Evolutionary conservation across 2,888 invertebrate genomes (phyloP).

Genomic region (Trichogramma evanescens): DNA sequence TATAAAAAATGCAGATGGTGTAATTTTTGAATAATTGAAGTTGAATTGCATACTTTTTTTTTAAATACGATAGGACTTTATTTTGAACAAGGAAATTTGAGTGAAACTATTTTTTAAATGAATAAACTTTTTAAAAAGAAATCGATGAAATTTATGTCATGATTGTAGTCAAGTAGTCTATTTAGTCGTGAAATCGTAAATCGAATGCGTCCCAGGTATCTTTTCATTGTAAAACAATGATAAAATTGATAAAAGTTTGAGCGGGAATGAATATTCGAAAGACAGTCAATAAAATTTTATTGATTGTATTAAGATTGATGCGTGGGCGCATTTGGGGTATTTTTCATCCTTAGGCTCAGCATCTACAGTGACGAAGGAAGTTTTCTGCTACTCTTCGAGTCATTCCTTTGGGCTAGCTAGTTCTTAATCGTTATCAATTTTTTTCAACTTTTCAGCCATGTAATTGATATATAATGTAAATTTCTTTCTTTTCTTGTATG

Average conservation of each 20-base stretch:
- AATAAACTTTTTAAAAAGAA: no score
- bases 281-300: neutral
- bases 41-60: no score
- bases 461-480: no score
- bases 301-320: slow-evolving; percentile 5
- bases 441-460: slow-evolving; percentile 16
- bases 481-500: no score
- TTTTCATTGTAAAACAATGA: neutral
- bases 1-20: slow-evolving; percentile 5
- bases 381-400: slow-evolving; percentile 38
- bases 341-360: slow-evolving; percentile 19
- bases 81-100: no score
- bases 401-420: slow-evolving; percentile 39
- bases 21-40: slow-evolving; percentile 12
- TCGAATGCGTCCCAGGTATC: slow-evolving; percentile 24
- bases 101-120: no score
- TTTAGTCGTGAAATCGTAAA: slow-evolving; percentile 38
- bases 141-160: no score
- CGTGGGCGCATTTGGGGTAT: slow-evolving; percentile 12
- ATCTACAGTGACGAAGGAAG: slow-evolving; percentile 31
- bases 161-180: slow-evolving; percentile 35
- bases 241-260: no score
- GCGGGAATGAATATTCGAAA: no score
- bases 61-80: no score
- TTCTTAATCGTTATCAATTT: slow-evolving; percentile 24